Conservation (phyloP, 2,888 invertebrate genomes). For the Caenorhabditis macrosperma region DNA sequence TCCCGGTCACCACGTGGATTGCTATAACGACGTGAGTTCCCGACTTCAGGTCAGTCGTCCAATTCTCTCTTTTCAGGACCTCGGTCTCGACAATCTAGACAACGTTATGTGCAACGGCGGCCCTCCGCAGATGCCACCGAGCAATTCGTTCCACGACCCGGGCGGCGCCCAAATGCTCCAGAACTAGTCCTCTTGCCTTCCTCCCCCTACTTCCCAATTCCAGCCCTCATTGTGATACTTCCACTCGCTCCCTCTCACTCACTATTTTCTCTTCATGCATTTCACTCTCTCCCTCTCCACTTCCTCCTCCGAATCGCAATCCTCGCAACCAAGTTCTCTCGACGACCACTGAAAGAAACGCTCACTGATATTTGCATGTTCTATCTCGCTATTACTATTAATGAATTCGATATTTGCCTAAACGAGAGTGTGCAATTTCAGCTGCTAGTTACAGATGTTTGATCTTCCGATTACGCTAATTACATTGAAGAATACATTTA, state of each 20-base stretch:
- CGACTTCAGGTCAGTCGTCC: background rate
- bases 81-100: conserved; percentile 30
- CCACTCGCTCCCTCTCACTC: too few species aligned
- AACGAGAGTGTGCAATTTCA: background rate
- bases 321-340: background rate
- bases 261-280: conserved; percentile 1
- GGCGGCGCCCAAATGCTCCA: conserved; percentile 52
- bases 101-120: conserved; percentile 34
- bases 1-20: conserved; percentile 66
- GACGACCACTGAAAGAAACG: conserved; percentile 7
- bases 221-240: conserved; percentile 3
- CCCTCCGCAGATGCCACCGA: background rate
- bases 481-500: too few species aligned
- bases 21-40: conserved; percentile 62
- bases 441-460: background rate
- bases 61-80: conserved; percentile 4
- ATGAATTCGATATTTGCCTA: background rate
- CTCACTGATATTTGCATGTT: conserved; percentile 10
- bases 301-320: background rate
- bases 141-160: conserved; percentile 42
- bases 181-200: conserved; percentile 18
- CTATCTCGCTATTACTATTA: background rate
- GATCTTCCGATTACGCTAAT: background rate
- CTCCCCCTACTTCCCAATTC: background rate
- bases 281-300: background rate